Evolutionary conservation across 2,888 invertebrate genomes (phyloP).

Genomic region (Diarsia brunnea): DNA sequence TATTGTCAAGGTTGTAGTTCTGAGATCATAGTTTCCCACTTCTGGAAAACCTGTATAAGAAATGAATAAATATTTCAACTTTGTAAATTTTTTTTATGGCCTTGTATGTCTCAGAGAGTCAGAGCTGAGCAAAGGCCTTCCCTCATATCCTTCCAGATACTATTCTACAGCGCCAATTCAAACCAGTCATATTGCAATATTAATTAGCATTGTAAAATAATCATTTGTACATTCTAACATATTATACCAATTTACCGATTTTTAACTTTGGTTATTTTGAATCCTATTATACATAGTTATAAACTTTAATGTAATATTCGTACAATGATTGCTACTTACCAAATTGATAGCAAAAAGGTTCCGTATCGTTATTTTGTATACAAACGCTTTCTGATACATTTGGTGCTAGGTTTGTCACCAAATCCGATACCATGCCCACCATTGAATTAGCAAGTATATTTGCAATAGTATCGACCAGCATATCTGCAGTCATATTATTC

Average conservation of each 20-base stretch:
- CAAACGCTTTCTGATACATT: slow-evolving; percentile 68
- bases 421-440: slow-evolving; percentile 42
- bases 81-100: no score
- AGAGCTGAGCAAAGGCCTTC: no score
- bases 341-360: slow-evolving; percentile 79
- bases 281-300: no score
- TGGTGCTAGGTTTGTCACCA: slow-evolving; percentile 27
- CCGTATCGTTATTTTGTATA: slow-evolving; percentile 74
- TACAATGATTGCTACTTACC: slow-evolving; percentile 70
- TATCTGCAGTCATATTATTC: slow-evolving; percentile 50
- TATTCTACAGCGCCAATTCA: no score
- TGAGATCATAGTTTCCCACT: slow-evolving; percentile 80
- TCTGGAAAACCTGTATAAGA: slow-evolving; percentile 72
- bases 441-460: slow-evolving; percentile 54
- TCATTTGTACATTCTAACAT: neutral
- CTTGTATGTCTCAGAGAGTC: no score
- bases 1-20: slow-evolving; percentile 79
- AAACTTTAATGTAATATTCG: no score
- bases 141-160: no score
- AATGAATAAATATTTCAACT: neutral
- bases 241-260: no score
- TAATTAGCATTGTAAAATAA: neutral
- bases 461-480: slow-evolving; percentile 47
- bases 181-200: neutral
- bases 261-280: neutral